Evolutionary conservation across 2,113 vertebrate species (phyloP), one percentile per base, ranked within the genome.

Genomic region (Panurus biarmicus): DNA sequence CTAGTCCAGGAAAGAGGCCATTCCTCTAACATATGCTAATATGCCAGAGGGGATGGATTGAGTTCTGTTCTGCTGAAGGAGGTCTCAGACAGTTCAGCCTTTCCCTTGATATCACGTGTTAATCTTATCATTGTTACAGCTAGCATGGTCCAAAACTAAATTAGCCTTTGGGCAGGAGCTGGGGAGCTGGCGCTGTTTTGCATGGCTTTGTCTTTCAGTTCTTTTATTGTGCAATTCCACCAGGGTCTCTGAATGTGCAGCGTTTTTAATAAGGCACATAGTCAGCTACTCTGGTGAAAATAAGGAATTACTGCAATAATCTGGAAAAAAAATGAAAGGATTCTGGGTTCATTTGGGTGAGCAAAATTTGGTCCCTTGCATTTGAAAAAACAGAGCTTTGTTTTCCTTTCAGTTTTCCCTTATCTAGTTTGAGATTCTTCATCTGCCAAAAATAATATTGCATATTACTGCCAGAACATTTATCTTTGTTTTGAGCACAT

Each of bases 361-460:
- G 80, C 47, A 82, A 70, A 77, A 95, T 96, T 94, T 61, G 36
- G 67, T 78, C n/a, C 10, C 35, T 86, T 70, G 25, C 51, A 31
- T 79, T 78, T 76, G 61, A 66, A 88, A 94, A 76, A 77, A 0
- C 20, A 89, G 60, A 80, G 42, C 47, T 92, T 92, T 90, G 64
- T 87, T 72, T 85, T 96, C n/a, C 48, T 85, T 96, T 95, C 90
- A 88, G 61, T 94, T 85, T 89, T 95, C 33, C 62, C 83, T 88
- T 92, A 96, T 97, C 96, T 96, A 82, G 54, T 84, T 51, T 88
- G 90, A 96, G 95, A 85, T 87, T 95, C 90, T 95, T 88, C 53
- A 38, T 89, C 62, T 79, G 95, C 91, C 96, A 96, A 94, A 95
- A 97, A 96, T 90, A 96, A 96, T 96, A 95, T 57, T 95, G 84